Conservation (phyloP, 2,113 vertebrate species). For the Burhinus oedicnemus region DNA sequence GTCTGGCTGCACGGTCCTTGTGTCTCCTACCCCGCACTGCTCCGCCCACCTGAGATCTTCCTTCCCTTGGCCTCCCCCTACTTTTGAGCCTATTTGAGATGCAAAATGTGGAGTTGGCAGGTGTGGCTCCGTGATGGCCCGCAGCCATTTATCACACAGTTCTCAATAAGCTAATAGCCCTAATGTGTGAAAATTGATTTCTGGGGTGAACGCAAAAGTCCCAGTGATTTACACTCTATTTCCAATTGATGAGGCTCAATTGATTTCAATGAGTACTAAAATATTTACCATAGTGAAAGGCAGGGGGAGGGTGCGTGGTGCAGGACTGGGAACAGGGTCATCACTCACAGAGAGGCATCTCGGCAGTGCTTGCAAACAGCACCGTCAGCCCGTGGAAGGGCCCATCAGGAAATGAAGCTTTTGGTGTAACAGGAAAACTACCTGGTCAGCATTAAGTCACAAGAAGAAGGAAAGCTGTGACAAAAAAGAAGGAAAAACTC, state of each 20-base stretch:
- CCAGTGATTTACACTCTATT: slow-evolving; percentile 86
- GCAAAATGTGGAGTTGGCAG: slow-evolving; percentile 41
- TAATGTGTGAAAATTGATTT: slow-evolving; percentile 98
- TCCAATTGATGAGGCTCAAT: slow-evolving; percentile 86
- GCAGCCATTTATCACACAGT: slow-evolving; percentile 74
- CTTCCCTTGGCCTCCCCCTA: neutral
- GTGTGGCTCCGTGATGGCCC: slow-evolving; percentile 49
- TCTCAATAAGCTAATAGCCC: slow-evolving; percentile 89
- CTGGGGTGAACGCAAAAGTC: slow-evolving; percentile 75
- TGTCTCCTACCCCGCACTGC: neutral
- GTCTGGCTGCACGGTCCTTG: neutral
- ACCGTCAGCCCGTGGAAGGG: neutral
- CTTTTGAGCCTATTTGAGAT: neutral
- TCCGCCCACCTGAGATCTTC: neutral
- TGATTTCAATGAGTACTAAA: slow-evolving; percentile 83
- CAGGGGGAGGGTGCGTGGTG: neutral
- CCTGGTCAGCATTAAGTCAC: neutral
- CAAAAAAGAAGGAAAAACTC: neutral
- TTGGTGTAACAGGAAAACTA: neutral
- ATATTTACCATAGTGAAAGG: slow-evolving; percentile 72
- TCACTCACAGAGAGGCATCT: slow-evolving; percentile 5
- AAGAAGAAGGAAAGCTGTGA: neutral
- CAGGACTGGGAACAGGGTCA: neutral
- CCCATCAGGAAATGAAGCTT: neutral
- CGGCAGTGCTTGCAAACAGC: neutral